These are phyloP conservation scores for Pachymerium ferrugineum DNA, from an alignment of 2,888 invertebrate genomes.

Conservation along the genomic window DNA sequence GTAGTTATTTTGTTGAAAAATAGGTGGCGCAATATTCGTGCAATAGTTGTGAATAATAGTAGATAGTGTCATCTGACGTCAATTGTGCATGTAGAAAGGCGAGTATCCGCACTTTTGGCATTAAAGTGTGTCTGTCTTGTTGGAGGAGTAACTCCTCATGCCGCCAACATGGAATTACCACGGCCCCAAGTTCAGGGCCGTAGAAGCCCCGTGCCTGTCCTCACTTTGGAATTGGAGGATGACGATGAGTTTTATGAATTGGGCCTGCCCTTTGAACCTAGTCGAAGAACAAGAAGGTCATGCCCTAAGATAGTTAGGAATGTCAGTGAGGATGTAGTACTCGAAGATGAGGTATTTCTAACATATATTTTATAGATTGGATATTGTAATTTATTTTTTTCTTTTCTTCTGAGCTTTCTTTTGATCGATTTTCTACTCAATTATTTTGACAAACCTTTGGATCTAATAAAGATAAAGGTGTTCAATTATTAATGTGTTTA, in stretches of 20 bases:
- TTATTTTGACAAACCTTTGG: no score
- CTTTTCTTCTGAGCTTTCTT: no score
- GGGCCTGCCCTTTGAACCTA: not conserved
- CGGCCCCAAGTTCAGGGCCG: not conserved
- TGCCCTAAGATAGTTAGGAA: not conserved
- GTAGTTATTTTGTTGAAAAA: not conserved
- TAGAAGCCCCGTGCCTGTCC: not conserved
- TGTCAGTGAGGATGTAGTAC: conserved; percentile 16
- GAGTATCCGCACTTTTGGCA: not conserved
- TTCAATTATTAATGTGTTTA: no score
- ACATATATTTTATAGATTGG: not conserved
- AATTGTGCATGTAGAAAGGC: not conserved
- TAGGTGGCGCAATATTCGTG: not conserved
- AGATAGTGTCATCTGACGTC: not conserved
- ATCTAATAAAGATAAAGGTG: no score
- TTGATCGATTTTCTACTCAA: no score
- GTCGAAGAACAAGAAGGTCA: not conserved
- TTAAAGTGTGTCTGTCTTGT: not conserved
- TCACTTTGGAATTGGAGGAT: not conserved
- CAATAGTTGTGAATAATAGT: not conserved
- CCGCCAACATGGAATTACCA: not conserved
- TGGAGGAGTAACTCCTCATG: not conserved
- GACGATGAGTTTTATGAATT: not conserved
- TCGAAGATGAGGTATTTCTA: not conserved
- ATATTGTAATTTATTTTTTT: not conserved